Evolutionary conservation across 2,888 invertebrate genomes (phyloP).

Genomic region (Parascotia fuliginaria): DNA sequence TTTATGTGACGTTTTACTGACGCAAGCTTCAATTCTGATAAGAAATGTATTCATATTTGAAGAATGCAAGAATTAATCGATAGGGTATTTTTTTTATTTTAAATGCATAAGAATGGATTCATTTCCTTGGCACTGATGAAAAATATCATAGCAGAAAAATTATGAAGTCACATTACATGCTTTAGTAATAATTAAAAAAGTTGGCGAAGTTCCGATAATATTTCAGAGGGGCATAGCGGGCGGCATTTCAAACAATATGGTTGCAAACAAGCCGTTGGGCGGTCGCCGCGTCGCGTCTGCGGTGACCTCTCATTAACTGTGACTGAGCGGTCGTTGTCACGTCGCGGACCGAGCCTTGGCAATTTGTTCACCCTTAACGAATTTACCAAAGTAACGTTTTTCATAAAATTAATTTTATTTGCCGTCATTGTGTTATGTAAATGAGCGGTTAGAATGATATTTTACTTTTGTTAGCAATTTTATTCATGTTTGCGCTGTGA

Average conservation of each 20-base stretch:
- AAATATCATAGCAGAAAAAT: conserved; percentile 8
- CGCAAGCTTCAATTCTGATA: no score
- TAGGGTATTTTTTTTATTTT: no score
- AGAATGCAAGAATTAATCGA: no score
- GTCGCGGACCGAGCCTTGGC: conserved; percentile 59
- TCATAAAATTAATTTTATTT: conserved; percentile 73
- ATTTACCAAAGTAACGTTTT: conserved; percentile 69
- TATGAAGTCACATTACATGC: conserved; percentile 18
- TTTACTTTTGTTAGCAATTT: conserved; percentile 32
- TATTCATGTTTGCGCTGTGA: conserved; percentile 26
- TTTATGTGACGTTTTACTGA: no score
- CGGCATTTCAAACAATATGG: conserved; percentile 53
- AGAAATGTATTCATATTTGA: no score
- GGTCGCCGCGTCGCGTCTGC: conserved; percentile 45
- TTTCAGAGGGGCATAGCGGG: conserved; percentile 49
- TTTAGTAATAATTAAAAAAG: conserved; percentile 52
- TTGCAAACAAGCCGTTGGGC: conserved; percentile 47
- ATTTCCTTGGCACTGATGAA: not conserved
- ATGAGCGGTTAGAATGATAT: conserved; percentile 45
- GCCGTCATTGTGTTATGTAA: conserved; percentile 57
- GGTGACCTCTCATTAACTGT: conserved; percentile 72
- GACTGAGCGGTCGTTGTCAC: conserved; percentile 72
- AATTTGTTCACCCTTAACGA: conserved; percentile 72
- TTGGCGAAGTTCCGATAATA: conserved; percentile 52
- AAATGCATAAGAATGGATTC: no score